Evolutionary conservation across 2,113 vertebrate genomes (phyloP).

Genomic region (Hippoglossus stenolepis): DNA sequence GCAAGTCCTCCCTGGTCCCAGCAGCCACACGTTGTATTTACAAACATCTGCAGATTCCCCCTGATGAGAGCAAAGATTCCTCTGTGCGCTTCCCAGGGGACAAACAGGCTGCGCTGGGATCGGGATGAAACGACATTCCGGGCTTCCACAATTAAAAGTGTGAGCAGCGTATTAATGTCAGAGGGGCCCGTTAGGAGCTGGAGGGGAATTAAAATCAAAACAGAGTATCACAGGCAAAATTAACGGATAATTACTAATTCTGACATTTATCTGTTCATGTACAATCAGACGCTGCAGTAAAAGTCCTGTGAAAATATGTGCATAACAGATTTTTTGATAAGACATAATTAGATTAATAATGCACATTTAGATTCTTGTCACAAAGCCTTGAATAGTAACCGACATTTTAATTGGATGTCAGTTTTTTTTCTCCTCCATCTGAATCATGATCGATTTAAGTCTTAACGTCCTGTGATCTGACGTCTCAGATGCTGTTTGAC

Average conservation of each 20-base stretch:
- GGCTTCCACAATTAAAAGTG: background rate
- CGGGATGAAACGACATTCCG: constrained; percentile 52
- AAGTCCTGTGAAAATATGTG: background rate
- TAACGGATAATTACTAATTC: background rate
- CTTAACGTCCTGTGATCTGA: constrained; percentile 1
- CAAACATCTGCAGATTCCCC: constrained; percentile 70
- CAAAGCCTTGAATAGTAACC: background rate
- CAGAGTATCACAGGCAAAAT: no score
- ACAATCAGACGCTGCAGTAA: background rate
- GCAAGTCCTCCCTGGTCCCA: constrained; percentile 36
- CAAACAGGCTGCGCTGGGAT: constrained; percentile 17
- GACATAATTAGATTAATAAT: constrained; percentile 8
- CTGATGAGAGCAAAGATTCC: constrained; percentile 56
- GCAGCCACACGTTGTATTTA: constrained; percentile 51
- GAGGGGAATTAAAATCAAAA: no score
- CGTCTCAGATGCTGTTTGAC: constrained; percentile 14
- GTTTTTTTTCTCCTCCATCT: background rate
- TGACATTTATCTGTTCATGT: constrained; percentile 19
- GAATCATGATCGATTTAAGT: constrained; percentile 2
- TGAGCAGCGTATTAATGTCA: constrained; percentile 36
- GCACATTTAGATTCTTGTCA: background rate
- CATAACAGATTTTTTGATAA: background rate
- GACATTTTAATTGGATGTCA: background rate
- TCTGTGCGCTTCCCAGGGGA: constrained; percentile 63
- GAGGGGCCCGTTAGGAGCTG: constrained; percentile 3